Conservation (phyloP, 2,797 vertebrate species). For the Anguilla anguilla region DNA sequence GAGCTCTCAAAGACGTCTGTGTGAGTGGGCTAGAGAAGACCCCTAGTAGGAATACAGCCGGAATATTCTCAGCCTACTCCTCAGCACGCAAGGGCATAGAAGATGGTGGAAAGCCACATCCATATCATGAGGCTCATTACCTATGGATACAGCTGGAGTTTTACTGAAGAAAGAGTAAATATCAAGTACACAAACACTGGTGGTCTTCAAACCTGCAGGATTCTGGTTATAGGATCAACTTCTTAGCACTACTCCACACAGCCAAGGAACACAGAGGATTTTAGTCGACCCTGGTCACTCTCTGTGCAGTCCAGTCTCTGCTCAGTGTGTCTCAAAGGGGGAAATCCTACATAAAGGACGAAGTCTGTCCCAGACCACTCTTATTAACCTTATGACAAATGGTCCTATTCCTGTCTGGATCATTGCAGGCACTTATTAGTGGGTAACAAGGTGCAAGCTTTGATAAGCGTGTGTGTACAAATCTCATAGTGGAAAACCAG, state of each 20-base stretch:
- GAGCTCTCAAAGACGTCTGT: slow-evolving; percentile 52
- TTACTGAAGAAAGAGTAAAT: background rate
- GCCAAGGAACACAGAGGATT: background rate
- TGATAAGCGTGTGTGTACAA: background rate
- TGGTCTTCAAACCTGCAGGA: background rate
- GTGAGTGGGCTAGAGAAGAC: slow-evolving; percentile 32
- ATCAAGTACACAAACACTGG: background rate
- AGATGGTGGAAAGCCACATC: background rate
- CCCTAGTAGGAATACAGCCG: background rate
- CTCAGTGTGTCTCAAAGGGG: background rate
- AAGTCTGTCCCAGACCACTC: background rate
- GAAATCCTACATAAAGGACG: background rate
- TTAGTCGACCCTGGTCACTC: background rate
- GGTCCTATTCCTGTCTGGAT: background rate
- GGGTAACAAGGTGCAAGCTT: background rate
- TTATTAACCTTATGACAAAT: background rate
- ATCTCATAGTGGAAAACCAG: background rate
- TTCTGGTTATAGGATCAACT: background rate
- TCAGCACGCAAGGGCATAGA: background rate
- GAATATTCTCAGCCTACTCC: background rate
- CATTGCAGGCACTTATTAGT: background rate
- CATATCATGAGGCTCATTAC: background rate
- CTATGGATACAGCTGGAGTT: background rate
- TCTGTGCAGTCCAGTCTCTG: background rate
- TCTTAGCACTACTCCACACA: background rate